phyloP scores from a whole-genome alignment of 2,113 vertebrate genomes.

The Cranoglanis bouderius region DNA sequence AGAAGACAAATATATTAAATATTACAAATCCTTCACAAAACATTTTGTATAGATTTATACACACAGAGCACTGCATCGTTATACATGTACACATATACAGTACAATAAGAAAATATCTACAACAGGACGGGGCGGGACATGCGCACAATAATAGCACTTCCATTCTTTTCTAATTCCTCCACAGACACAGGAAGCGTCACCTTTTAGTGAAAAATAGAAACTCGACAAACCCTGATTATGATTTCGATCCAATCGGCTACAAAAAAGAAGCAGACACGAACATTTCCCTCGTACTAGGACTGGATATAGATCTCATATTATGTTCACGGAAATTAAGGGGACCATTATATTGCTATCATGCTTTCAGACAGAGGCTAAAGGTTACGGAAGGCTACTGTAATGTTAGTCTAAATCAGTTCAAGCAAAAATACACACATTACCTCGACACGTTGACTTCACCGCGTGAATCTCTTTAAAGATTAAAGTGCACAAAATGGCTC shows the following conservation, averaged over 20 bases:
- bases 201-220: conserved; percentile 53
- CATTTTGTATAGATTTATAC: conserved; percentile 72
- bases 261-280: conserved; percentile 51
- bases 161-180: conserved; percentile 42
- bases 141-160: conserved; percentile 46
- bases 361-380: conserved; percentile 58
- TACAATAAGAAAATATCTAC: conserved; percentile 63
- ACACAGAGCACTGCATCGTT: conserved; percentile 67
- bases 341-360: conserved; percentile 60
- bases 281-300: conserved; percentile 50
- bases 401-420: conserved; percentile 52
- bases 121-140: conserved; percentile 41
- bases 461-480: conserved; percentile 52
- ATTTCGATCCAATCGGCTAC: conserved; percentile 29
- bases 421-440: conserved; percentile 54
- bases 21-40: conserved; percentile 78
- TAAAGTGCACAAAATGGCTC: conserved; percentile 60
- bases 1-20: conserved; percentile 81
- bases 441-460: conserved; percentile 48
- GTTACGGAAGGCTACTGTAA: conserved; percentile 51
- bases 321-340: conserved; percentile 43
- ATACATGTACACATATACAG: conserved; percentile 72
- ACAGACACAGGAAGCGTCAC: conserved; percentile 43
- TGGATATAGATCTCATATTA: conserved; percentile 47
- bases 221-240: conserved; percentile 51